A percentile compares a stretch with the other conserved stretches of the same genome.
Evolutionary conservation across 2,797 vertebrate species (phyloP).

Genomic region (Semaprochilodus insignis): DNA sequence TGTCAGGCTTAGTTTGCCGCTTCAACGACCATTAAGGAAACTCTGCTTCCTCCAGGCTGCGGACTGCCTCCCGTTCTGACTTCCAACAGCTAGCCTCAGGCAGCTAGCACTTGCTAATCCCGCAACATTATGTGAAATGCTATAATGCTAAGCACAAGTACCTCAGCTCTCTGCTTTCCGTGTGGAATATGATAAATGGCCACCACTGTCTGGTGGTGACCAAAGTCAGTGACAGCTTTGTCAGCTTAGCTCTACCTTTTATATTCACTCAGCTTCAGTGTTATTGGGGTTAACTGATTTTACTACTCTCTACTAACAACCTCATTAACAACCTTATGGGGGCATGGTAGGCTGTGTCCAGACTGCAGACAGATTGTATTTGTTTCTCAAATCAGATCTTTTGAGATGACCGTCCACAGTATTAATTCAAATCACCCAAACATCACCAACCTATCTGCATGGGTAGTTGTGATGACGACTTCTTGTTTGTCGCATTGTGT

Average conservation of each 20-base stretch:
- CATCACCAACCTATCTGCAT: too few relatives aligned
- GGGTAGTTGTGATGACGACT: too few relatives aligned
- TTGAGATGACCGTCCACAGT: too few relatives aligned
- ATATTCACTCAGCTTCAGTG: background rate
- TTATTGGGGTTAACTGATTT: background rate
- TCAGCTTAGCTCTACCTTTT: constrained; percentile 20
- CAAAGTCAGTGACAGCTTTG: constrained; percentile 28
- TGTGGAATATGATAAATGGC: constrained; percentile 7
- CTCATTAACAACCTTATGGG: too few relatives aligned
- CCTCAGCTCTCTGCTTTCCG: background rate
- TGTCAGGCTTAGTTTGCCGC: background rate
- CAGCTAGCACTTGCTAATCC: constrained; percentile 10
- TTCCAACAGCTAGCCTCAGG: constrained; percentile 10
- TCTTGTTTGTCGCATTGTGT: too few relatives aligned
- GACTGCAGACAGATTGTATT: too few relatives aligned
- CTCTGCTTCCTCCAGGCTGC: constrained; percentile 8
- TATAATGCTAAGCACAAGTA: background rate
- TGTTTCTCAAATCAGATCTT: too few relatives aligned
- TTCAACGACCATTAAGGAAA: constrained; percentile 30
- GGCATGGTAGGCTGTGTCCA: too few relatives aligned
- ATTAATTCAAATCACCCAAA: too few relatives aligned
- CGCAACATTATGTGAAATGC: background rate
- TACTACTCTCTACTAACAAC: background rate
- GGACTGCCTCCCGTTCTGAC: background rate
- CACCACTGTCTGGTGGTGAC: constrained; percentile 19